Evolutionary conservation across 2,113 vertebrate species (phyloP), one percentile per base, ranked within the genome.

Genomic region (Phalacrocorax carbo): DNA sequence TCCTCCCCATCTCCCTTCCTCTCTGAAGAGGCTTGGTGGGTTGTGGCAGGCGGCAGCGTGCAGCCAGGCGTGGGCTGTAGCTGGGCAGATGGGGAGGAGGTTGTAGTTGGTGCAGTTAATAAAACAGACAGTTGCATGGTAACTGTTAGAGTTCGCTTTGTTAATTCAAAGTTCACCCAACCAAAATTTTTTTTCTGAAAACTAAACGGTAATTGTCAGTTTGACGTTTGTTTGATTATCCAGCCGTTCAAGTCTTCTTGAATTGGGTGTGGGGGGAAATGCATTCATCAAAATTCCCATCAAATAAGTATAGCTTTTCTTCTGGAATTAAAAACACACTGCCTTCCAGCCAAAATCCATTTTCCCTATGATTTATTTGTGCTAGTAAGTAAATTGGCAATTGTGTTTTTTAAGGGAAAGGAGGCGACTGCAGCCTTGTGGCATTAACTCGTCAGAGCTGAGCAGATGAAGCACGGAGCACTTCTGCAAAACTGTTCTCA

Each of bases 401-500:
- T 81, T 64, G 82, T 82, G 55, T 44, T 77, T 93, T 90, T 94
- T 69, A 91, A 83, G 93, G 85, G 70, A 75, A 75, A 90, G 91
- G 54, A 94, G 93, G 57, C 8, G 16, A 66, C 19, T 84, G 55
- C 48, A 81, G 87, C 71, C 26, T 77, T 34, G 84, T 93, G 87
- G 64, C 48, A 71, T 96, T 93, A 93, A 81, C 62, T 93, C 91
- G 89, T 95, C 93, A 81, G 94, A 77, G 54, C 81, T 25, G 71
- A 88, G 84, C 78, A 82, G 94, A 84, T 66, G 89, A 82, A 83
- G 64, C 73, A 52, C 1, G 0, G 38, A 91, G 40, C 55, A 13
- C 60, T 96, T 94, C 82, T 91, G 84, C 81, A 86, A 65, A 95
- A 85, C 65, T 80, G 75, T 92, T 84, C 78, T 97, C 79, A 11